phyloP scores from a whole-genome alignment of 2,888 invertebrate genomes.

The Spisula subtruncata region DNA sequence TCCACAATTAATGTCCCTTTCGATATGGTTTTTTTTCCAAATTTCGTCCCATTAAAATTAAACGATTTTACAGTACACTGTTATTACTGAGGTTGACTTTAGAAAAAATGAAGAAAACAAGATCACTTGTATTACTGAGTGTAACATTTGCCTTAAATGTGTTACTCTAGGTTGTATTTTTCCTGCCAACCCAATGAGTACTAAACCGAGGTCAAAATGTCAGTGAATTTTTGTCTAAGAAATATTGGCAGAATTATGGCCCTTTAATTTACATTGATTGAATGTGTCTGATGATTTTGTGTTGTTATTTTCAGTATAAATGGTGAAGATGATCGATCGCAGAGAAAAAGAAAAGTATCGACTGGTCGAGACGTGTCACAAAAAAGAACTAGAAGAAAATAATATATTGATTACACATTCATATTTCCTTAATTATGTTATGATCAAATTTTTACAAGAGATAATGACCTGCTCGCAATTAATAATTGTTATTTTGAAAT shows the following conservation, averaged over 20 bases:
- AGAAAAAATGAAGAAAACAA: no score
- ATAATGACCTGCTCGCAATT: neutral
- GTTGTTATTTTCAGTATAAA: neutral
- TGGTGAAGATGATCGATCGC: neutral
- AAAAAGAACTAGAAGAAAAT: conserved; percentile 19
- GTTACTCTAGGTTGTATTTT: no score
- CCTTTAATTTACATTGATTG: neutral
- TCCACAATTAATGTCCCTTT: no score
- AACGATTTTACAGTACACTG: neutral
- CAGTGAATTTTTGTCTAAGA: neutral
- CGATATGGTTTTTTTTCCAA: no score
- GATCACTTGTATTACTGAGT: no score
- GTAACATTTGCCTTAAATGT: no score
- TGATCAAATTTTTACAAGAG: conserved; percentile 1
- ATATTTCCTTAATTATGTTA: neutral
- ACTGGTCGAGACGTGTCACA: conserved; percentile 12
- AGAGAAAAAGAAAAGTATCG: conserved; percentile 12
- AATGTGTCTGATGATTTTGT: no score
- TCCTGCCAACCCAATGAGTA: no score
- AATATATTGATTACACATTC: neutral
- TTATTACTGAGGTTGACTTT: no score
- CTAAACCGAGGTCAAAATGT: no score
- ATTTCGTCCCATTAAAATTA: no score
- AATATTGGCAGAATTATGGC: neutral
- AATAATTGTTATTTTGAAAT: neutral